Percentiles rank a stretch among this genome's conserved stretches.
Evolutionary conservation across 2,113 vertebrate species (phyloP).

Genomic region (Cinclus cinclus): DNA sequence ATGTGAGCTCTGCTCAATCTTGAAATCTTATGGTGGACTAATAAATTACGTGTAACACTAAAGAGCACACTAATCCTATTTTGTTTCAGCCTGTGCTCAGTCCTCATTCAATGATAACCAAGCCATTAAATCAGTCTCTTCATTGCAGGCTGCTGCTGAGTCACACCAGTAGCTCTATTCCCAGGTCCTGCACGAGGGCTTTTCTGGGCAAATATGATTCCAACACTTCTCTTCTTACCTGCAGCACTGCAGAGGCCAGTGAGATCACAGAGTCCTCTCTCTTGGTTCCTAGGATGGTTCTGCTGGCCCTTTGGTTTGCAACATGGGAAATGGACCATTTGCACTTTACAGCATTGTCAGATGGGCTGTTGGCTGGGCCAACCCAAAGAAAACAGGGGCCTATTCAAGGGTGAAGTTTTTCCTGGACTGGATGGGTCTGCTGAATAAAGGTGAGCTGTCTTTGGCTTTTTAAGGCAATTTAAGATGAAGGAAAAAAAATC

Average conservation of each 20-base stretch:
- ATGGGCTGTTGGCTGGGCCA: not conserved
- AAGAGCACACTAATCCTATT: not conserved
- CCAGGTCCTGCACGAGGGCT: not conserved
- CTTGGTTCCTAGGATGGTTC: not conserved
- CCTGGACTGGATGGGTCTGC: not conserved
- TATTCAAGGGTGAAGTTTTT: not conserved
- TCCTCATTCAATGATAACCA: not conserved
- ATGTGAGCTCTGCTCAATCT: not conserved
- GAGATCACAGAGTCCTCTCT: not conserved
- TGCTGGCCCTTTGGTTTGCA: constrained; percentile 2
- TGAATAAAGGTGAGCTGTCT: not conserved
- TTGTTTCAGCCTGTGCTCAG: not conserved
- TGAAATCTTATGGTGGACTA: fast-evolving
- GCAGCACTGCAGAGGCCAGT: not conserved
- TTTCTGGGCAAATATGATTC: not conserved
- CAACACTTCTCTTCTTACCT: not conserved
- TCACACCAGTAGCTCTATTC: fast-evolving
- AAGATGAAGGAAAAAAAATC: not conserved
- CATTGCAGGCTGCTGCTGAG: not conserved
- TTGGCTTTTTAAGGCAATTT: not conserved
- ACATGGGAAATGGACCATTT: not conserved
- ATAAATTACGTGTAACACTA: not conserved
- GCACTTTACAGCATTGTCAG: not conserved
- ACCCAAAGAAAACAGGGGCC: not conserved
- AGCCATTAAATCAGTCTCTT: not conserved